Evolutionary conservation across 2,113 vertebrate species (phyloP), one percentile per base, ranked within the genome.

Genomic region (Arizona elegans): DNA sequence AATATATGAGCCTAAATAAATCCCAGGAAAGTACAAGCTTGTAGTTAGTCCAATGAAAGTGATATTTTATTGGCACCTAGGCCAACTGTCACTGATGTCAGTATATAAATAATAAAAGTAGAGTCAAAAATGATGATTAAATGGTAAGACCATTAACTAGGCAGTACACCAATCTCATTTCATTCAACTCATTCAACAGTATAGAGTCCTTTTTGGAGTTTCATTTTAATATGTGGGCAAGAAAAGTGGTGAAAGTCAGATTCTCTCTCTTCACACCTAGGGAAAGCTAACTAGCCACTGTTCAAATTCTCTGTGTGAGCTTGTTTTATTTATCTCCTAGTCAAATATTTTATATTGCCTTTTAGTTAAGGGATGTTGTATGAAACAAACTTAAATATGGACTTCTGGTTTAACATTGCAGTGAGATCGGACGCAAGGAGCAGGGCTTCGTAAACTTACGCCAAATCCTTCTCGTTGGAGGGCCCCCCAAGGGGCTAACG

Each of bases 21-120:
- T 94, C 95, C 92, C 96, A 95, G 94, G 53, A 58, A 5, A 43
- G 88, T 70, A 88, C 54, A 86, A 89, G 29, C 21, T 47, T 93
- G 55, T 52, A 2, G 13, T 56, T 93, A 90, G 75, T 86, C 58
- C 92, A 90, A 21, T 19, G 93, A 52, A n/a, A 53, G 50, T 91
- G 33, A 26, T 94, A 3, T 43, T 75, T 94, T 56, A 6, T 29
- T 54, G 17, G 54, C 52, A 90, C 92, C 94, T 85, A 91, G 17
- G 62, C 92, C 91, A 91, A 23, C 81, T 93, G 70, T 70, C 87
- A 38, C 58, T 70, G 90, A 29, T 89, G 26, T 50, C 9, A 93
- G n/a, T 11, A 47, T 11, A 47, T 92, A 94, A 86, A 90, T 91
- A 91, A 33, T 59, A 33, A 33, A 19, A 55, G 75, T 89, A 29